A percentile compares a stretch with the other conserved stretches of the same genome.
Evolutionary conservation across 2,888 invertebrate genomes (phyloP).

Genomic region (Brassicogethes aeneus): DNA sequence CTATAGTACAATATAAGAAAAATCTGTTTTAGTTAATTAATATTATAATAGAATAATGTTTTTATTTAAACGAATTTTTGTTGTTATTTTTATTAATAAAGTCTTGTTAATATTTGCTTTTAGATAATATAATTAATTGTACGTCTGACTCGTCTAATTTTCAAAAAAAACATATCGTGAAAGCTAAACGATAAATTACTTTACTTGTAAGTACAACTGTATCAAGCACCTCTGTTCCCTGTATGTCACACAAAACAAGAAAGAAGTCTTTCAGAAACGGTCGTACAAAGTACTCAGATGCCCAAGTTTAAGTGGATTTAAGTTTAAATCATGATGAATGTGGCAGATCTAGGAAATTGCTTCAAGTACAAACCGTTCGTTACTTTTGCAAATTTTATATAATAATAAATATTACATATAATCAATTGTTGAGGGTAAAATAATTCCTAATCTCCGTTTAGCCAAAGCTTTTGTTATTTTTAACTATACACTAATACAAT

Average conservation of each 20-base stretch:
- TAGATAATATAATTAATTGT: too few relatives aligned
- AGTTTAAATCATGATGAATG: conserved; percentile 22
- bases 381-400: conserved; percentile 67
- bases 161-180: too few relatives aligned
- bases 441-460: conserved; percentile 35
- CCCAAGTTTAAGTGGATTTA: conserved; percentile 16
- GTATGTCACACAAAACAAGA: background rate
- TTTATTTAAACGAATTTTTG: too few relatives aligned
- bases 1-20: too few relatives aligned
- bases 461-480: conserved; percentile 23
- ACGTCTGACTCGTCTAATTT: too few relatives aligned
- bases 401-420: conserved; percentile 38
- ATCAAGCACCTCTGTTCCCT: background rate
- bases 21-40: too few relatives aligned
- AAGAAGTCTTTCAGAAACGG: conserved; percentile 35
- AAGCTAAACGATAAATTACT: too few relatives aligned
- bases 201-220: background rate
- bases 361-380: conserved; percentile 64
- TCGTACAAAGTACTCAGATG: conserved; percentile 34
- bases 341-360: conserved; percentile 48
- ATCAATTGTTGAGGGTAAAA: conserved; percentile 40
- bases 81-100: too few relatives aligned
- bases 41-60: too few relatives aligned
- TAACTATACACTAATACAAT: background rate
- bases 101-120: too few relatives aligned